Conservation (phyloP, 2,113 vertebrate genomes). For the Ammodytes dubius region DNA sequence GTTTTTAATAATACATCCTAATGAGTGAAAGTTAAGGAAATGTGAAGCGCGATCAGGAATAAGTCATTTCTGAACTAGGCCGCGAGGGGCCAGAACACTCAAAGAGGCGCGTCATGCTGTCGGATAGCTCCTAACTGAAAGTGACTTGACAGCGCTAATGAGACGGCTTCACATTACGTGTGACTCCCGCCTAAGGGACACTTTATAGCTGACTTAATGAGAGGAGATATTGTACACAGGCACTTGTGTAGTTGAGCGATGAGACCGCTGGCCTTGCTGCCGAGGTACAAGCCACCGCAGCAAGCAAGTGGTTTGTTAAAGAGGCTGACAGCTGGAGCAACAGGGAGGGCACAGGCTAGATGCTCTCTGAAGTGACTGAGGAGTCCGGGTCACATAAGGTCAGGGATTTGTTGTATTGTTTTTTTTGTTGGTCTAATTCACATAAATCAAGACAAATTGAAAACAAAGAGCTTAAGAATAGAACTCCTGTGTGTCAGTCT, state of each 20-base stretch:
- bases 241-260: constrained; percentile 67
- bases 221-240: constrained; percentile 77
- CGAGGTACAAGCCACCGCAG: constrained; percentile 57
- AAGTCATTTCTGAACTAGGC: constrained; percentile 77
- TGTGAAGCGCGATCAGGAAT: constrained; percentile 72
- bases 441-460: neutral
- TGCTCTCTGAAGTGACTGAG: constrained; percentile 29
- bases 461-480: neutral
- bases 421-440: neutral
- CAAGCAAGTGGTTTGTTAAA: constrained; percentile 63
- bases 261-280: constrained; percentile 54
- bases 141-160: constrained; percentile 81
- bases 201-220: constrained; percentile 77
- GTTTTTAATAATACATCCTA: constrained; percentile 78
- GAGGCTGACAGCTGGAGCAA: constrained; percentile 62
- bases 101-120: constrained; percentile 70
- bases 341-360: constrained; percentile 31
- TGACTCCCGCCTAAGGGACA: constrained; percentile 71
- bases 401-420: neutral
- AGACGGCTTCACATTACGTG: constrained; percentile 73
- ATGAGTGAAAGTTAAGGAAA: constrained; percentile 80
- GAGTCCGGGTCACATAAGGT: neutral
- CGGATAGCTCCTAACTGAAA: constrained; percentile 77
- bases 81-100: constrained; percentile 62
- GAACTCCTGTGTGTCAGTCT: neutral